phyloP scores from a whole-genome alignment of 2,888 invertebrate species.

The Mythimna albipuncta region DNA sequence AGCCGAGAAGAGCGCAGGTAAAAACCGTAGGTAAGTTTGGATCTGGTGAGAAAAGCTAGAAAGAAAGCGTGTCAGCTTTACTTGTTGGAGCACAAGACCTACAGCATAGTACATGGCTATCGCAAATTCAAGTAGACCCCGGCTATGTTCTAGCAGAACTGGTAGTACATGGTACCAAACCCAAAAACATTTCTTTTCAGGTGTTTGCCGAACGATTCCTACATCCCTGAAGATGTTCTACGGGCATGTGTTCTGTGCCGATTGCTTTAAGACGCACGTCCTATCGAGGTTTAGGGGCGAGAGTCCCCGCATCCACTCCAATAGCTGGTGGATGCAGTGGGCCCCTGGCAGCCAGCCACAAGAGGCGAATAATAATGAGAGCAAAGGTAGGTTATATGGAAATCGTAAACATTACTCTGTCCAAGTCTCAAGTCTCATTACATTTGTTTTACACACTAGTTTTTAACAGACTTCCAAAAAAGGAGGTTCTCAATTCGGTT shows the following conservation, averaged over 20 bases:
- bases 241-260: conserved; percentile 86
- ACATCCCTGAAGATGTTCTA: conserved; percentile 85
- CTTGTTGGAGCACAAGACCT: too few species aligned
- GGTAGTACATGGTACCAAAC: background rate
- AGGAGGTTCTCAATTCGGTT: too few species aligned
- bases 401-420: background rate
- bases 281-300: conserved; percentile 79
- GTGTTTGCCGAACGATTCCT: conserved; percentile 83
- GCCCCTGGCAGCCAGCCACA: conserved; percentile 74
- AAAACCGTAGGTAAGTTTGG: too few species aligned
- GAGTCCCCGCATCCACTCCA: conserved; percentile 75
- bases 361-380: conserved; percentile 47
- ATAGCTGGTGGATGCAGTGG: conserved; percentile 87
- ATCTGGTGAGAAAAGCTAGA: too few species aligned
- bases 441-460: background rate
- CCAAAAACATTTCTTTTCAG: conserved; percentile 60
- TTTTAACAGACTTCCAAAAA: too few species aligned
- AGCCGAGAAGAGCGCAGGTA: too few species aligned
- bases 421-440: too few species aligned
- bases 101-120: too few species aligned
- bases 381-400: conserved; percentile 55
- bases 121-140: too few species aligned
- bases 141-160: background rate
- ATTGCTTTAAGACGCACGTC: conserved; percentile 85
- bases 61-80: too few species aligned